Evolutionary conservation across 1,140 invertebrate genomes (phyloP), one percentile per base, ranked within the genome.

Genomic region (Scaptomyza graminum): DNA sequence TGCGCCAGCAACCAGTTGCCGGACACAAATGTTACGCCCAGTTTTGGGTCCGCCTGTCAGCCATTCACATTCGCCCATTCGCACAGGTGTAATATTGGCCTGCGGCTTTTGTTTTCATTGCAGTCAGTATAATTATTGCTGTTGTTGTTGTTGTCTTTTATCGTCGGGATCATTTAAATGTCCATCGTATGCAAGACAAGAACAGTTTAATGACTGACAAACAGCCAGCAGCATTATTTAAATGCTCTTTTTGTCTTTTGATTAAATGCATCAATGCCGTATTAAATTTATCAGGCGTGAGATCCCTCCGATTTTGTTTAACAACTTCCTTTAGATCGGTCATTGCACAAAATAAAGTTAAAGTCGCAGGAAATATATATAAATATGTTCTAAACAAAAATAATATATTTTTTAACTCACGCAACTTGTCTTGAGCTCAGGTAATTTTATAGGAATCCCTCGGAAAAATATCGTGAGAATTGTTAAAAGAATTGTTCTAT

Each of bases 71-170:
- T 2, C 31, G 31, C 31, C 28, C 28, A 28, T 28, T 28, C 31
- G 67, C 66, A 76, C 78, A 87, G 82, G 82, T 88, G 82, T 88
- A 79, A 88, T 83, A 78, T 79, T 76, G 67, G 83, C 83, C 67
- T 73, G 67, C 49, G 72, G 75, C 79, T 68, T 75, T 85, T 85
- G 76, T 87, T 81, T 61, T 69, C 64, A 67, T 77, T 61, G 64
- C 62, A 79, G 51, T 61, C 13, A 31, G 44, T 64, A 41, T 56
- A 55, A 34, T 52, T 22, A 4, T 50, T 50, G 31, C 49, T 72
- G 52, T 62, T 71, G 52, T 16, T 63, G 63, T 13, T 64, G 68
- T 16, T 57, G 22, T 37, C 39, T 70, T 72, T 72, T 69, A 78
- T 75, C 49, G 57, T 64, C 69, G 88, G 83, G 78, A 87, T 76